phyloP scores from a whole-genome alignment of 2,797 vertebrate species.

The Enteromius radiatus region DNA sequence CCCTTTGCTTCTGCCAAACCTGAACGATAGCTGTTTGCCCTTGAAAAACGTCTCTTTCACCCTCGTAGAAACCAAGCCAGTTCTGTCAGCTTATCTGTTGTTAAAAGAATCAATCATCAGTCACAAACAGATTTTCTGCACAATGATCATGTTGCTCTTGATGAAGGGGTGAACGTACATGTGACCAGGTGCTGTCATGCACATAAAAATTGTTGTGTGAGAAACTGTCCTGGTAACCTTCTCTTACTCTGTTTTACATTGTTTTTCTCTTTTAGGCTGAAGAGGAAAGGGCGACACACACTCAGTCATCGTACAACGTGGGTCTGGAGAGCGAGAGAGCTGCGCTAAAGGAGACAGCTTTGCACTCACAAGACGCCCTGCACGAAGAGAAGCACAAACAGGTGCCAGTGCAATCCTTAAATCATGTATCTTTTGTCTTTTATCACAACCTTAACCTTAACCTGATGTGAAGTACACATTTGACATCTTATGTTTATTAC shows the following conservation, averaged over 20 bases:
- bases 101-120: neutral
- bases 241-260: neutral
- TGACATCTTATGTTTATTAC: neutral
- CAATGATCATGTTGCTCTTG: neutral
- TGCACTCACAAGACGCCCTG: constrained; percentile 69
- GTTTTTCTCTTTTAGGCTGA: constrained; percentile 54
- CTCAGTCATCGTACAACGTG: constrained; percentile 69
- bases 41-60: neutral
- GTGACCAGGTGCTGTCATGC: neutral
- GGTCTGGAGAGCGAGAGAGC: constrained; percentile 73
- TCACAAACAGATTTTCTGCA: neutral
- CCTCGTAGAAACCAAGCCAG: neutral
- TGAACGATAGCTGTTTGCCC: constrained; percentile 13
- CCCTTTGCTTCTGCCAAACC: neutral
- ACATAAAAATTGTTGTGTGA: neutral
- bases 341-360: constrained; percentile 64
- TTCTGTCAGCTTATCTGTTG: neutral
- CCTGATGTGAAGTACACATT: neutral
- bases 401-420: constrained; percentile 65
- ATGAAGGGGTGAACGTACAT: neutral
- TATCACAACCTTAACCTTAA: neutral
- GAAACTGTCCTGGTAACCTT: neutral
- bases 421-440: neutral
- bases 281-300: constrained; percentile 73
- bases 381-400: constrained; percentile 72